Percentiles rank a stretch among this genome's conserved stretches.
Evolutionary conservation across 2,888 invertebrate genomes (phyloP).

Genomic region (Diachrysia chrysitis): DNA sequence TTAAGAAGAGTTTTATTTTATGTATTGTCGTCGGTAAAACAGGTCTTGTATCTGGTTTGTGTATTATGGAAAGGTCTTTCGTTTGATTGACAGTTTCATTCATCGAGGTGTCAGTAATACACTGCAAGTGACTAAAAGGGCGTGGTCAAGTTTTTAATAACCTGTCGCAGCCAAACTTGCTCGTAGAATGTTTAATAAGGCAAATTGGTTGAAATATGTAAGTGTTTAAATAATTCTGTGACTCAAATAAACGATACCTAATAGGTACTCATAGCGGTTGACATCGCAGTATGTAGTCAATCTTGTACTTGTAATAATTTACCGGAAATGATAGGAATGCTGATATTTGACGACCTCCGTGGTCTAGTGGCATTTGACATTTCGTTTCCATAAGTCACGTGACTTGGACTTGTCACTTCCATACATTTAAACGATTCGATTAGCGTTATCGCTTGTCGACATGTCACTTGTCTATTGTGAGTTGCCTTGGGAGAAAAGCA

Average conservation of each 20-base stretch:
- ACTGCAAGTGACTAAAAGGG: constrained; percentile 44
- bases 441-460: too few relatives aligned
- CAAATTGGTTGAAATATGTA: constrained; percentile 26
- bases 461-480: too few relatives aligned
- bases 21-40: constrained; percentile 20
- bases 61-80: constrained; percentile 62
- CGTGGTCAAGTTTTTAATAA: constrained; percentile 56
- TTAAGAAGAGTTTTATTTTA: constrained; percentile 29
- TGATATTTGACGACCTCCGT: too few relatives aligned
- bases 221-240: background rate
- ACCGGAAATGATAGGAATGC: too few relatives aligned
- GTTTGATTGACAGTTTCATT: constrained; percentile 70
- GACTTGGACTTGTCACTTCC: too few relatives aligned
- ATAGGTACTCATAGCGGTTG: too few relatives aligned
- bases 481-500: too few relatives aligned
- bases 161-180: constrained; percentile 30
- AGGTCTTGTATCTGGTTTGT: constrained; percentile 26
- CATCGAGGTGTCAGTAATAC: constrained; percentile 62
- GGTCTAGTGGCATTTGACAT: too few relatives aligned
- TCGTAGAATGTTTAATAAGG: constrained; percentile 51
- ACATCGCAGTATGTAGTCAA: too few relatives aligned
- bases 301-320: too few relatives aligned
- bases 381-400: too few relatives aligned
- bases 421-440: too few relatives aligned
- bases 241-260: background rate